Base-by-base conservation (phyloP, 2,113 vertebrate species). In the Labeo catla region DNA sequence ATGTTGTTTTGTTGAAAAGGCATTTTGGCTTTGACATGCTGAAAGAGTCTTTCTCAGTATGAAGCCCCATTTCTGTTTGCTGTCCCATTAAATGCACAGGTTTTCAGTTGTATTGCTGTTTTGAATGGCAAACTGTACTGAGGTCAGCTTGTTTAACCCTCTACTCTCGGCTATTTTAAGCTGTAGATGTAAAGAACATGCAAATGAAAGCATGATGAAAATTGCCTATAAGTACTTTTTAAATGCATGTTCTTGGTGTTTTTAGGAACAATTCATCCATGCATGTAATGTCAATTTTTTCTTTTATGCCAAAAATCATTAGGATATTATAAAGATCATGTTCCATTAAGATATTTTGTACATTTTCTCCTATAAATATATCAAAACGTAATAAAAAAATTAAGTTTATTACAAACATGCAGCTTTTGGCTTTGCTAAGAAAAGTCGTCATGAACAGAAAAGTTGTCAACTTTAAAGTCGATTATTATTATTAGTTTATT, bases 1-100 rank as follows among this genome's bases (percentile, higher is more conserved):
- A 61, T 57, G 12, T 36, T 45, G 34, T 23, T 77, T 43, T 61
- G 21, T 23, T 43, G 7, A 45, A 61, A 39, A 16, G 6, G 19
- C 4, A 23, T 23, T 81, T 61, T 19, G 74, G 34, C 7, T 76
- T 15, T 49, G 23, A 34, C 13, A 28, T 34, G 12, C 45, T 34
- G 74, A 77, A 76, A 76, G 47, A 21, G 39, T 54, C 54, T 77
- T 77, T 77, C 8, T 54, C 49, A 76, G 74, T 73, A n/a, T 73
- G 70, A 28, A 3, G n/a, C n/a, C 9, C 9, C 39, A 73, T 73
- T 73, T 47, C 10, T 74, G 72, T 21, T 11, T 47, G 39, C 45
- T 47, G 43, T 45, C 13, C 65, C 16, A 52, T 16, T 77, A 34
- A 28, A 52, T 6, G n/a, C 43, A 52, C 28, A 6, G 21, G 7